Evolutionary conservation across 1,140 invertebrate genomes (phyloP).

Genomic region (Drosophila varians): DNA sequence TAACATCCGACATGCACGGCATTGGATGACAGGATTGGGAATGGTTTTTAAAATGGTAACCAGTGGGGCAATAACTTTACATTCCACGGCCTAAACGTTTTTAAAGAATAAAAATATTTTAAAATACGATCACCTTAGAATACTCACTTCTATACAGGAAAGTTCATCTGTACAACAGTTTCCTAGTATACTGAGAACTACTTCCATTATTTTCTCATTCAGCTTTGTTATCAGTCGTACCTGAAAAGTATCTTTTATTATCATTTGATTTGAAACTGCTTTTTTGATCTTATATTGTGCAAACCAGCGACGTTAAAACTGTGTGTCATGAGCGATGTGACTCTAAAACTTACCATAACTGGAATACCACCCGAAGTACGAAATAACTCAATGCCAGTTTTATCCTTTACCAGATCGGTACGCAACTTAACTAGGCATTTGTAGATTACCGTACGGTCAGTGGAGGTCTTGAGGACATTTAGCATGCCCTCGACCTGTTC

Average conservation of each 20-base stretch:
- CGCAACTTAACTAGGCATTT: slow-evolving; percentile 79
- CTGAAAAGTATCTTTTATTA: slow-evolving; percentile 12
- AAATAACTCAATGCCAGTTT: slow-evolving; percentile 76
- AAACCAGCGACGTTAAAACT: slow-evolving; percentile 7
- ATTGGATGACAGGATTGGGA: slow-evolving; percentile 78
- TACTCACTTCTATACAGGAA: slow-evolving; percentile 72
- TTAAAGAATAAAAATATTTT: not conserved
- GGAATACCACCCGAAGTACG: slow-evolving; percentile 69
- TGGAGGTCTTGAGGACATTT: slow-evolving; percentile 71
- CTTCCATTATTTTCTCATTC: slow-evolving; percentile 83
- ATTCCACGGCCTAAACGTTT: slow-evolving; percentile 67
- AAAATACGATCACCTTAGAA: not conserved
- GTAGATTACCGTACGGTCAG: slow-evolving; percentile 73
- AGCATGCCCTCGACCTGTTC: slow-evolving; percentile 69
- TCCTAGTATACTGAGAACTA: slow-evolving; percentile 84
- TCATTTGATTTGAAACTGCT: slow-evolving; percentile 1
- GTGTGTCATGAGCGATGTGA: not conserved
- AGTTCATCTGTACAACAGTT: slow-evolving; percentile 84
- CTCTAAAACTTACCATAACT: slow-evolving; percentile 61
- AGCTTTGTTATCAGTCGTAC: slow-evolving; percentile 65
- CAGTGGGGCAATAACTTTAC: slow-evolving; percentile 65
- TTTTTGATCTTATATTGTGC: slow-evolving; percentile 7
- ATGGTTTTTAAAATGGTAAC: slow-evolving; percentile 78
- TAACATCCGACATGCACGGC: slow-evolving; percentile 74
- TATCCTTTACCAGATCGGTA: slow-evolving; percentile 79